Evolutionary conservation across 2,888 invertebrate genomes (phyloP).

Genomic region (Linyphia triangularis): DNA sequence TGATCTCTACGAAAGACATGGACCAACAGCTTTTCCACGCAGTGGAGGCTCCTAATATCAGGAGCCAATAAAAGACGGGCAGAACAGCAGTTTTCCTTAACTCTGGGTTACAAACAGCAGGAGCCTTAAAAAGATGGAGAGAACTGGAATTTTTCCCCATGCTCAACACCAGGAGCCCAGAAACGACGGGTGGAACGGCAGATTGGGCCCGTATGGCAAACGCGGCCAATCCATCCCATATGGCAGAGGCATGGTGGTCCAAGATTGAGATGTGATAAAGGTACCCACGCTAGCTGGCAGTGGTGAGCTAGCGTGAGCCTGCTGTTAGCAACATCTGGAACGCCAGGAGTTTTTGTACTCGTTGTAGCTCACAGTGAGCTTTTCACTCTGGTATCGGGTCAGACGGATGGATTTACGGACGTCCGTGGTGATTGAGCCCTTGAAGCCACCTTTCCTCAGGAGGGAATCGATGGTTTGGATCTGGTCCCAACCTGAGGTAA

Average conservation of each 20-base stretch:
- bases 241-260: conserved; percentile 48
- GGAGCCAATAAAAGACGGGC: no score
- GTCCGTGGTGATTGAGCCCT: conserved; percentile 90
- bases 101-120: no score
- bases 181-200: conserved; percentile 54
- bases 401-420: conserved; percentile 93
- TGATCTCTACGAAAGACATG: no score
- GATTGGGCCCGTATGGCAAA: conserved; percentile 13
- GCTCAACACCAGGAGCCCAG: conserved; percentile 57
- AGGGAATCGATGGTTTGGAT: conserved; percentile 98
- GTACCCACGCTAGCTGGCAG: conserved; percentile 74
- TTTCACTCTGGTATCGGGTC: conserved; percentile 97
- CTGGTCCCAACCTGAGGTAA: conserved; percentile 97
- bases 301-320: conserved; percentile 71
- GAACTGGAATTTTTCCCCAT: background rate
- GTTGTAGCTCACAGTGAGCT: conserved; percentile 92
- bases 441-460: conserved; percentile 97
- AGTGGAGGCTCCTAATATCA: no score
- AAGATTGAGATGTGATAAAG: conserved; percentile 17
- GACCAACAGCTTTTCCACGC: no score
- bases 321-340: conserved; percentile 72
- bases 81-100: no score
- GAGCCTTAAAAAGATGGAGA: background rate
- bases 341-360: conserved; percentile 83
- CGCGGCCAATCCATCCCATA: conserved; percentile 38